A percentile compares a stretch with the other conserved stretches of the same genome.
Conservation (phyloP, 2,113 vertebrate species). For the Neodontobutis hainanensis region DNA sequence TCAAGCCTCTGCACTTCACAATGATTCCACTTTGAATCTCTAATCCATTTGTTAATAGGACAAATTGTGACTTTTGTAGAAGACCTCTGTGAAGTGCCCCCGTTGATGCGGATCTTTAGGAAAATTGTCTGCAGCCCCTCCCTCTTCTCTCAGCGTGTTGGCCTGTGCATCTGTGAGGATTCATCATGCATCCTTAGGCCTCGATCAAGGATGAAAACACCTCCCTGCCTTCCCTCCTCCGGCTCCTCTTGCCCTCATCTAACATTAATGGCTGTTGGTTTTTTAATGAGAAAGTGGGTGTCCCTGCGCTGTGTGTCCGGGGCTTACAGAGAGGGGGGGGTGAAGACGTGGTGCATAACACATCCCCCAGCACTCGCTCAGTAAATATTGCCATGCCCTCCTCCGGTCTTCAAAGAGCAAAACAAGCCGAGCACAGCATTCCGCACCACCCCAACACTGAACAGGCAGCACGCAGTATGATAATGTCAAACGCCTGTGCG, state of each 20-base stretch:
- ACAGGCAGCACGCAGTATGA: slow-evolving; percentile 45
- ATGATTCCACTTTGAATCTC: slow-evolving; percentile 29
- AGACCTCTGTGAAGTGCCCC: slow-evolving; percentile 18
- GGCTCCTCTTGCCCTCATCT: slow-evolving; percentile 78
- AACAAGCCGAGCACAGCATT: slow-evolving; percentile 66
- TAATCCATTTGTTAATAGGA: slow-evolving; percentile 37
- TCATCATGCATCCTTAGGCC: slow-evolving; percentile 78
- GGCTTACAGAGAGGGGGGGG: slow-evolving; percentile 34
- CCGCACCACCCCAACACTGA: slow-evolving; percentile 32
- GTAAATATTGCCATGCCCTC: slow-evolving; percentile 76
- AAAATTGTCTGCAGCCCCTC: slow-evolving; percentile 56
- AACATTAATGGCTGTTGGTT: slow-evolving; percentile 83
- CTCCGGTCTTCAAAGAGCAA: slow-evolving; percentile 67
- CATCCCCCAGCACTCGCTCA: slow-evolving; percentile 64
- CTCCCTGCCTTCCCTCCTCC: slow-evolving; percentile 60
- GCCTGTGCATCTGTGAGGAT: slow-evolving; percentile 66
- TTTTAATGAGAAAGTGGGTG: slow-evolving; percentile 80
- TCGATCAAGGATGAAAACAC: slow-evolving; percentile 75
- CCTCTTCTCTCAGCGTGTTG: slow-evolving; percentile 57
- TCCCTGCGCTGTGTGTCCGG: slow-evolving; percentile 71
- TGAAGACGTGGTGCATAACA: slow-evolving; percentile 59
- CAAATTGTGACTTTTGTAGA: slow-evolving; percentile 21
- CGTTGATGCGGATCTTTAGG: slow-evolving; percentile 53
- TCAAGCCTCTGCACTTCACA: slow-evolving; percentile 22
- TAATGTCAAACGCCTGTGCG: slow-evolving; percentile 45